Conservation (phyloP, 1,140 invertebrate species). For the Oryctes rhinoceros region DNA sequence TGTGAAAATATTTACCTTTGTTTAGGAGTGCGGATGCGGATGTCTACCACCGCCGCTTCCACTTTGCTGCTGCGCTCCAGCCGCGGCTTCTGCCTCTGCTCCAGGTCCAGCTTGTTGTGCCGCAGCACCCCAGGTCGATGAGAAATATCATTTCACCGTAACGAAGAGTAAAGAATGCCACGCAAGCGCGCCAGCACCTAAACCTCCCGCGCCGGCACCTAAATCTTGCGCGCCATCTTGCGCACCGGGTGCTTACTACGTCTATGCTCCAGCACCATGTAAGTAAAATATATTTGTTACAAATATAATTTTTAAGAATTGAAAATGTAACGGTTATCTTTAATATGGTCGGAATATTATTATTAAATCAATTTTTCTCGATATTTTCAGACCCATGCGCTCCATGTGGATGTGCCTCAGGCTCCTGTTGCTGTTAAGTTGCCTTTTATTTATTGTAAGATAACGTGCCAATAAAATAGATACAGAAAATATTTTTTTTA, state of each 20-base stretch:
- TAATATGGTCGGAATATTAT: not conserved
- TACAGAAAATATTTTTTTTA: too few relatives aligned
- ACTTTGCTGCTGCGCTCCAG: too few relatives aligned
- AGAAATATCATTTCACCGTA: not conserved
- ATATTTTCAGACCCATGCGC: not conserved
- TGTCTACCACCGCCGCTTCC: too few relatives aligned
- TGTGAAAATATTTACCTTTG: too few relatives aligned
- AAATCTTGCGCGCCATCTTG: not conserved
- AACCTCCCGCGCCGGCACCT: not conserved
- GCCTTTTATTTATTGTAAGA: too few relatives aligned
- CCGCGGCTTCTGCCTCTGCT: too few relatives aligned
- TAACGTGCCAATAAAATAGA: too few relatives aligned
- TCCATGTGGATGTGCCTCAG: too few relatives aligned
- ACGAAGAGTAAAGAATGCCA: not conserved
- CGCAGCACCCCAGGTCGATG: not conserved
- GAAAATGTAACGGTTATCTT: not conserved
- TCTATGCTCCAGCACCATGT: not conserved
- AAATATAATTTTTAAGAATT: not conserved
- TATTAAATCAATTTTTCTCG: not conserved
- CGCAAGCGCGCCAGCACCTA: not conserved
- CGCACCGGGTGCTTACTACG: not conserved
- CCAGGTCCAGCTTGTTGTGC: not conserved
- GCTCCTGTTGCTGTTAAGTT: too few relatives aligned
- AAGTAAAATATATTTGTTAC: slow-evolving; percentile 3
- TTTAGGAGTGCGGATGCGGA: too few relatives aligned